These are phyloP conservation scores for Nibea albiflora DNA, from an alignment of 2,113 vertebrate genomes.

Conservation along the genomic window DNA sequence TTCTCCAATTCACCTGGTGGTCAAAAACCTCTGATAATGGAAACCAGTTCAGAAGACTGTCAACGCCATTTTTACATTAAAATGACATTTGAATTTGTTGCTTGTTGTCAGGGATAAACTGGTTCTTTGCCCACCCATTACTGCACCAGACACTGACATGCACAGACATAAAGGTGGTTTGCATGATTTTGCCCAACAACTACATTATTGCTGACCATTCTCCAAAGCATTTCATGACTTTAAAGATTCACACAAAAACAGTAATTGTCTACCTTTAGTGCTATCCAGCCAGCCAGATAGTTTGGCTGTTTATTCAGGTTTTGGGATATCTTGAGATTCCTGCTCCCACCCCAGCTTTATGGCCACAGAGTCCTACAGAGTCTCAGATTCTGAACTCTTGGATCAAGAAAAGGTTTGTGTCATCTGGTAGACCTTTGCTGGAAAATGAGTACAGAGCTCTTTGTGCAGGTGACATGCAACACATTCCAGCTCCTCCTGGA, in stretches of 20 bases:
- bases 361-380: no score
- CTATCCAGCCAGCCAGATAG: neutral
- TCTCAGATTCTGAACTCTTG: no score
- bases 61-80: neutral
- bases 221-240: neutral
- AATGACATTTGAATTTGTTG: neutral
- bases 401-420: neutral
- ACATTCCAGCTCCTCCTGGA: no score
- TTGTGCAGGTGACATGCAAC: no score
- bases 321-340: neutral
- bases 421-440: neutral
- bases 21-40: neutral
- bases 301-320: neutral
- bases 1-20: conserved; percentile 8
- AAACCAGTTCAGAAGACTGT: neutral
- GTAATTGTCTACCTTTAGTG: no score
- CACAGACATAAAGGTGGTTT: conserved; percentile 30
- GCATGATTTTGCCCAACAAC: neutral
- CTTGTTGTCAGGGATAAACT: neutral
- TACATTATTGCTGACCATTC: conserved; percentile 9
- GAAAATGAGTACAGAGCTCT: neutral
- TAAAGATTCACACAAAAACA: neutral
- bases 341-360: neutral
- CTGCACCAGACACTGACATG: conserved; percentile 7
- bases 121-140: conserved; percentile 18